Evolutionary conservation across 2,888 invertebrate species (phyloP).

Genomic region (Mimas tiliae): DNA sequence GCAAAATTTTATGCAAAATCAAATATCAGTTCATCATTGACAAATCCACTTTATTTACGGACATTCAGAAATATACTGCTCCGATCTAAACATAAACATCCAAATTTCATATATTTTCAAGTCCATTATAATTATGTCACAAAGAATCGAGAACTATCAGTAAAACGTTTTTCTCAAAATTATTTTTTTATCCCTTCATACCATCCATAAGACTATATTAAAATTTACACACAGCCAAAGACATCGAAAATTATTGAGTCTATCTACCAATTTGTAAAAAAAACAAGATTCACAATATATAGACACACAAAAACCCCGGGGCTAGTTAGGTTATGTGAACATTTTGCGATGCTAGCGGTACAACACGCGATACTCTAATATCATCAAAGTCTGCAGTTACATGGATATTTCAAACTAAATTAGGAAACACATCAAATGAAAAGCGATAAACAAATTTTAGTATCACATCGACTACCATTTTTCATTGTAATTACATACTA

Average conservation of each 20-base stretch:
- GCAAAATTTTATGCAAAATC: slow-evolving; percentile 65
- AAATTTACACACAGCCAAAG: slow-evolving; percentile 83
- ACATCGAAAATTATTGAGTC: slow-evolving; percentile 80
- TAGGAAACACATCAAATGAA: slow-evolving; percentile 54
- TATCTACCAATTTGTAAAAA: slow-evolving; percentile 75
- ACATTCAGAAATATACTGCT: slow-evolving; percentile 74
- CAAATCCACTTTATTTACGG: slow-evolving; percentile 79
- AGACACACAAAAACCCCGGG: slow-evolving; percentile 65
- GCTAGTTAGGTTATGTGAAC: slow-evolving; percentile 81
- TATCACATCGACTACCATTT: slow-evolving; percentile 75
- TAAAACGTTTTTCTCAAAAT: slow-evolving; percentile 80
- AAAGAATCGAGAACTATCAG: slow-evolving; percentile 67
- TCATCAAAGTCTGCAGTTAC: slow-evolving; percentile 55
- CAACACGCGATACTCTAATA: slow-evolving; percentile 52
- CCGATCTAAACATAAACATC: slow-evolving; percentile 80
- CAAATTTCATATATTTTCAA: slow-evolving; percentile 63
- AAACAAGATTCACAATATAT: slow-evolving; percentile 64
- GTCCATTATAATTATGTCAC: slow-evolving; percentile 64
- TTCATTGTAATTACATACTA: slow-evolving; percentile 72
- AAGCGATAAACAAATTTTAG: slow-evolving; percentile 65
- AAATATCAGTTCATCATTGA: slow-evolving; percentile 68
- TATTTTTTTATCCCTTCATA: slow-evolving; percentile 63
- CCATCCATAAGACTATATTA: slow-evolving; percentile 66
- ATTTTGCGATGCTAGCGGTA: slow-evolving; percentile 84
- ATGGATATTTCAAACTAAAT: slow-evolving; percentile 51